These are phyloP conservation scores for Silvanus unidentatus DNA, from an alignment of 2,888 invertebrate species.

Conservation along the genomic window DNA sequence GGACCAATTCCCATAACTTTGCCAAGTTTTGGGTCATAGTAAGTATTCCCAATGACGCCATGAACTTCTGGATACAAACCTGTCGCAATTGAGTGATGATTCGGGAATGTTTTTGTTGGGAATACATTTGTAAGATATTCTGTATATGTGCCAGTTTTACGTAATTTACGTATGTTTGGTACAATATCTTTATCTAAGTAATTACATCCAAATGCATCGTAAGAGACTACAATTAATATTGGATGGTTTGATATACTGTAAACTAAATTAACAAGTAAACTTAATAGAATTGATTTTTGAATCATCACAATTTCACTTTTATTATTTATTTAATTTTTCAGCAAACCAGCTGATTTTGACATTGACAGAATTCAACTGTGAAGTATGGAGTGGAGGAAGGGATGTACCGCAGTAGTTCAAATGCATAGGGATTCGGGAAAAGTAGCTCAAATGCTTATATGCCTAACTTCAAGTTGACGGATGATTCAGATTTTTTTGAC, in stretches of 20 bases:
- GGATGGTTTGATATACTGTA: conserved; percentile 43
- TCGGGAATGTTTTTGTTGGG: conserved; percentile 68
- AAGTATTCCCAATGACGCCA: conserved; percentile 60
- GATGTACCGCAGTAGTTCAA: no score
- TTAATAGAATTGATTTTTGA: conserved; percentile 22
- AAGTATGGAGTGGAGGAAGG: no score
- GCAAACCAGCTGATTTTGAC: not conserved
- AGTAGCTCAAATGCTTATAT: no score
- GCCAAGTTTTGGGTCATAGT: conserved; percentile 50
- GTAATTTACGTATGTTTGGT: conserved; percentile 54
- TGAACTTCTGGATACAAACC: conserved; percentile 63
- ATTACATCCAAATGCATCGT: conserved; percentile 66
- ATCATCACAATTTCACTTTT: conserved; percentile 17
- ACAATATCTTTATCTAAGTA: conserved; percentile 55
- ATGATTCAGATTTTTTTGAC: no score
- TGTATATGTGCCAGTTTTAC: conserved; percentile 51
- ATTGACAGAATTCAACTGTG: not conserved
- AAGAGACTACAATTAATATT: conserved; percentile 57
- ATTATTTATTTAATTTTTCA: not conserved
- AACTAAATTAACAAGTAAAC: conserved; percentile 22
- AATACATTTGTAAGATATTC: conserved; percentile 58
- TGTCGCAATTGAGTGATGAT: conserved; percentile 67
- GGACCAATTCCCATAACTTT: conserved; percentile 37
- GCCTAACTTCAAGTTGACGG: no score
- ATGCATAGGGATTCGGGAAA: no score